Evolutionary conservation across 2,888 invertebrate species (phyloP), one percentile per base, ranked within the genome.

Genomic region (Agrochola lychnidis): DNA sequence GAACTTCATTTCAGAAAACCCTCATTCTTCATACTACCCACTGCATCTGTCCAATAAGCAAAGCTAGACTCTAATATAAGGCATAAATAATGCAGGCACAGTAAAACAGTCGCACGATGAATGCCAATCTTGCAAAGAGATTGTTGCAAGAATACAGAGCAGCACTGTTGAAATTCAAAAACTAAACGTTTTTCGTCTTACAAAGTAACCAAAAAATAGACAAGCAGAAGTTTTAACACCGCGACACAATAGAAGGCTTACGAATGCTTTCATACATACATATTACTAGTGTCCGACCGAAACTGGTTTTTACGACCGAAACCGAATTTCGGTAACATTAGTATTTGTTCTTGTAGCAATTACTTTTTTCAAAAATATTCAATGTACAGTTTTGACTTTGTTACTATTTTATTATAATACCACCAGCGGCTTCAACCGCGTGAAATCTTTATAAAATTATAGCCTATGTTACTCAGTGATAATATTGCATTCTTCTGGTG

Each of bases 131-230:
- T 83, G 79, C 78, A 84, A 86, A 87, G 82, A 91, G 86, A 91
- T 91, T 90, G 91, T 89, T 89, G 86, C 83, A 82, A 84, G 88
- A 92, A 90, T 87, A 88, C 89, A 85, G 85, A 82, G 82, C 86
- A 88, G 88, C 70, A 78, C 82, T 88, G 84, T 89, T 87, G 89
- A 88, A 90, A 90, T 90, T 90, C 85, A 89, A 89, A 89, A 90
- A 91, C 88, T 88, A 89, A 90, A 89, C 88, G 86, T 87, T 89
- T 87, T 89, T 91, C 88, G 88, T 87, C 87, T 81, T 85, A 83
- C 86, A 84, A 88, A 88, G 87, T 82, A 62, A 73, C 57, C 12
- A 16, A 57, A 64, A 71, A 90, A 70, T 51, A 53, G 36, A 79
- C 9, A 0, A 71, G 19, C 85, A 82, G 85, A 82, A 82, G 82